Conservation (phyloP, 37 sponge, comb jelly and placozoan genomes). For the Agelas oroides region DNA sequence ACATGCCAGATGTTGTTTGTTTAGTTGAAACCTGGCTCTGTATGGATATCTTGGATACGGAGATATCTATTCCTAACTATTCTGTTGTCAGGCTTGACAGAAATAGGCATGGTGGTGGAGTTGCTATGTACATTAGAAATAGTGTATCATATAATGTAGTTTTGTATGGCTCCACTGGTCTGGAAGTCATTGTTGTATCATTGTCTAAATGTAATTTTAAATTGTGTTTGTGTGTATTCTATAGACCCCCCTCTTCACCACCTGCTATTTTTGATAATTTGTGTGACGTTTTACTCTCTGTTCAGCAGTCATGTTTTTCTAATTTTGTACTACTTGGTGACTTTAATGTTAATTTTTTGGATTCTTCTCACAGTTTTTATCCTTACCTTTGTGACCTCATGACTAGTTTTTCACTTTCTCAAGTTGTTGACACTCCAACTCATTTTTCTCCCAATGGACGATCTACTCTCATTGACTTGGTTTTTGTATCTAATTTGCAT, state of each 20-base stretch:
- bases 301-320: not conserved
- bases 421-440: too few relatives aligned
- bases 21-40: conserved; percentile 30
- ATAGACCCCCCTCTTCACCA: conserved; percentile 28
- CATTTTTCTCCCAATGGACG: too few relatives aligned
- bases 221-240: conserved; percentile 20
- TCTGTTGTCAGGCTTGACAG: conserved; percentile 11
- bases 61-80: conserved; percentile 3
- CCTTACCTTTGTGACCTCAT: too few relatives aligned
- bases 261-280: conserved; percentile 15
- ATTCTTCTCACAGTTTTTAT: too few relatives aligned
- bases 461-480: too few relatives aligned
- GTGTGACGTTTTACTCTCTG: not conserved
- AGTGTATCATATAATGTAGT: not conserved
- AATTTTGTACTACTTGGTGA: conserved; percentile 12
- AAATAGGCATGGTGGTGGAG: conserved; percentile 27
- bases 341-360: too few relatives aligned
- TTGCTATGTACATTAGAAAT: conserved; percentile 7
- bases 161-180: not conserved
- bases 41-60: conserved; percentile 1
- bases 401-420: too few relatives aligned
- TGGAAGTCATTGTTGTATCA: not conserved
- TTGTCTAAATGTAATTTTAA: conserved; percentile 17
- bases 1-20: conserved; percentile 16
- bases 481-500: too few relatives aligned